Evolutionary conservation across 2,113 vertebrate species (phyloP).

Genomic region (Tor tambroides): DNA sequence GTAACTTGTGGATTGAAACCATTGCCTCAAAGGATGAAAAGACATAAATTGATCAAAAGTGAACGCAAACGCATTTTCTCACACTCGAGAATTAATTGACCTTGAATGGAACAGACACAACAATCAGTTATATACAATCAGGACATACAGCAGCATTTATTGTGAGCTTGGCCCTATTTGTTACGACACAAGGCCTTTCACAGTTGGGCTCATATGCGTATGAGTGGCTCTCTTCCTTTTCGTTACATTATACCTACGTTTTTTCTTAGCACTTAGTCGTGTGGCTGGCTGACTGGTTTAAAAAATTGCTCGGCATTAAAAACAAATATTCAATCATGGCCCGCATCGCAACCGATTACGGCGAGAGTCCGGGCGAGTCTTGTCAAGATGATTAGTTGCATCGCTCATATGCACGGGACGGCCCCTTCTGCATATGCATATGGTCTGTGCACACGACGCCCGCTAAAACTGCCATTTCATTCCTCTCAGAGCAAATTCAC

Average conservation of each 20-base stretch:
- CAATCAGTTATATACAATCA: conserved; percentile 54
- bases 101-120: conserved; percentile 61
- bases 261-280: neutral
- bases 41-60: conserved; percentile 52
- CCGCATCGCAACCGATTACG: conserved; percentile 39
- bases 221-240: conserved; percentile 24
- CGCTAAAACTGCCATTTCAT: neutral
- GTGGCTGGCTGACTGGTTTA: conserved; percentile 23
- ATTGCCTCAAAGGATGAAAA: conserved; percentile 28
- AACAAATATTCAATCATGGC: conserved; percentile 59
- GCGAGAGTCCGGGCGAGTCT: conserved; percentile 16
- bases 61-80: conserved; percentile 48
- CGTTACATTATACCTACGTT: neutral
- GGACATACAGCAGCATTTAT: conserved; percentile 62
- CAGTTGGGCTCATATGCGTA: conserved; percentile 25
- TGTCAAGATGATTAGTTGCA: conserved; percentile 61
- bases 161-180: conserved; percentile 59
- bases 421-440: conserved; percentile 59
- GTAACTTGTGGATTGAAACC: conserved; percentile 28
- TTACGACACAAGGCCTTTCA: conserved; percentile 49
- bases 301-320: conserved; percentile 60
- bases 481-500: conserved; percentile 32
- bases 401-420: conserved; percentile 25
- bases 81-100: conserved; percentile 65
- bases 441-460: conserved; percentile 30